Evolutionary conservation across 1,140 invertebrate genomes (phyloP), one percentile per base, ranked within the genome.

Genomic region (Episyrphus balteatus): DNA sequence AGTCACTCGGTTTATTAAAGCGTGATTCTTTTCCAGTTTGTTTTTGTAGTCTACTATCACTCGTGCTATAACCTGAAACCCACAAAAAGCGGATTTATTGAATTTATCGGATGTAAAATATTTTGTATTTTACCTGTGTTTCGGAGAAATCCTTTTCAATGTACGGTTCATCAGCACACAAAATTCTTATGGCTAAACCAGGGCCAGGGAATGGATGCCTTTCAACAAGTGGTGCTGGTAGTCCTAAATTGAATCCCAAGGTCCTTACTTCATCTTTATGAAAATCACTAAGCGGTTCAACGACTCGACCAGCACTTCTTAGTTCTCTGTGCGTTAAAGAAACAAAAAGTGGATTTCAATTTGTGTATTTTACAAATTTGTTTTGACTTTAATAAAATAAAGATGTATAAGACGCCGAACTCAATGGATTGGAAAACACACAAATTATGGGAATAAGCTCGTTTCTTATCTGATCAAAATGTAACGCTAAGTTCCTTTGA

Each of bases 211-310:
- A 99, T 15, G 97, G 97, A 73, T 99, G 97, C 48, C 96, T 78
- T 63, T 92, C 81, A 31, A 99, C 88, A 49, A 99, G 69, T 49
- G 86, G 80, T 12, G 77, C 61, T 8, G 92, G 88, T 38, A 99
- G 75, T 1, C 92, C 93, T 45, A 99, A 75, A 69, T 96, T 89
- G 60, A 80, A 74, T 40, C 95, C 97, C 44, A 91, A 66, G 30
- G 75, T 73, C 47, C 87, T 74, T 43, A 98, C 96, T 77, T 99
- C 97, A 70, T 99, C 96, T 75, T 99, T 99, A 66, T 99, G 96
- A 67, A 99, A 99, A 73, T 99, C 96, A 73, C 86, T 89, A 12
- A 99, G 74, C n/a, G 96, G 96, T 73, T 99, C 96, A 17, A 99
- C 84, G 13, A 99, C 92, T 48, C 88, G 75, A 12, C 89, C 93